Evolutionary conservation across 2,113 vertebrate species (phyloP), one percentile per base, ranked within the genome.

Genomic region (Lathamus discolor): DNA sequence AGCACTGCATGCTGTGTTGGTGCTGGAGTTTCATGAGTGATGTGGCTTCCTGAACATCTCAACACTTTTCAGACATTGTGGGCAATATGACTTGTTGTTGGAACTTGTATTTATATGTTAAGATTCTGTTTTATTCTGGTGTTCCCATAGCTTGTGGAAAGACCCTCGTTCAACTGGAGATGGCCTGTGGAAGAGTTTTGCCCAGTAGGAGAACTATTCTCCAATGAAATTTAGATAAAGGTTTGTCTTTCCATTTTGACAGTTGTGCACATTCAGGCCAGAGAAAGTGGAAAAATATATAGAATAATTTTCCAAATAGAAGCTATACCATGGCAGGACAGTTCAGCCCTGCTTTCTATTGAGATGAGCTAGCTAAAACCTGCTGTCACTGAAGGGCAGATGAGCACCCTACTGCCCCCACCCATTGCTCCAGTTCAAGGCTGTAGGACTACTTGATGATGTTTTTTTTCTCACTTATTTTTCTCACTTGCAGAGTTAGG

Each of bases 1-100:
- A 43, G 18, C 9, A 33, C 23, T 54, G 13, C 17, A 63, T 25
- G 25, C 13, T 17, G 88, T 20, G 13, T 23, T 43, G 61, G 52
- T 70, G 41, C 2, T 4, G 1, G 37, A 67, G 54, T 77, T 29
- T 5, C 24, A n/a, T 0, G 1, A 82, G 31, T 3, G 0, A n/a
- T 66, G 51, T 62, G 35, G 24, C 61, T 80, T 59, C 63, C 37
- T 23, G 22, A 86, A 35, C 9, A 48, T n/a, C 57, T 83, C 75
- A 85, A 74, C 16, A 14, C 13, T 64, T 72, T 23, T 43, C 61
- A 93, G 46, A 76, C 20, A 10, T 13, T 12, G 15, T 43, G 70
- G 28, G n/a, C n/a, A 85, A 49, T 49, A 14, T 22, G 28, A 9
- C 10, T 66, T 55, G 5, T 27, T 69, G 14, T 63, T 63, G 49